Evolutionary conservation across 2,888 invertebrate genomes (phyloP).

Genomic region (Rhagophthalmus giganteus): DNA sequence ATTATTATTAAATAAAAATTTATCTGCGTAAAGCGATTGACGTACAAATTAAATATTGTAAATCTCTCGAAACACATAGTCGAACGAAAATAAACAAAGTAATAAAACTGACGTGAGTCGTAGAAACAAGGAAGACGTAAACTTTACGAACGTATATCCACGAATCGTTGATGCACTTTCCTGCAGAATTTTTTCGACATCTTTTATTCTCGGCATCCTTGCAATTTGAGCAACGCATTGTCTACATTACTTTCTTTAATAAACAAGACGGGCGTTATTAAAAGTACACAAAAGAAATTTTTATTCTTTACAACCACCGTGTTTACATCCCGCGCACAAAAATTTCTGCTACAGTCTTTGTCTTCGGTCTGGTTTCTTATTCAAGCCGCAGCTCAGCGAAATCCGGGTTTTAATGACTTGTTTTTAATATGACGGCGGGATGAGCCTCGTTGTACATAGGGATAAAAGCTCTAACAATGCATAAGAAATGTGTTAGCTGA

Average conservation of each 20-base stretch:
- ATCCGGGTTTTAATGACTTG: conserved; percentile 27
- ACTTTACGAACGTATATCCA: too few species aligned
- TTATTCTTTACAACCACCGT: neutral
- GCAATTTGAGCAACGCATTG: neutral
- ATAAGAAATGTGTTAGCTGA: conserved; percentile 5
- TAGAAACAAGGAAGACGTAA: neutral
- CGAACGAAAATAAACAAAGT: neutral
- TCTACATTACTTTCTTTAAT: neutral
- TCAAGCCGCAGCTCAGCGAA: conserved; percentile 17
- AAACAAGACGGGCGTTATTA: neutral
- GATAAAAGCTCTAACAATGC: conserved; percentile 19
- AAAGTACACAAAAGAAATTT: neutral
- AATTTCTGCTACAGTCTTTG: conserved; percentile 15
- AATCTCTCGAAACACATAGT: too few species aligned
- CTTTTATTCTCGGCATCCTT: too few species aligned
- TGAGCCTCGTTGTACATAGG: conserved; percentile 8
- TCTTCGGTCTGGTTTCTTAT: conserved; percentile 14
- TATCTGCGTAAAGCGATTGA: too few species aligned
- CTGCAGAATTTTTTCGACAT: too few species aligned
- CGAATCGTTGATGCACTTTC: too few species aligned
- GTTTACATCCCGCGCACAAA: conserved; percentile 12
- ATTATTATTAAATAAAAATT: too few species aligned
- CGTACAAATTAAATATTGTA: too few species aligned
- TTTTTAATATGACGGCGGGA: conserved; percentile 25
- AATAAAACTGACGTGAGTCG: too few species aligned